Base-by-base conservation (phyloP, 2,888 invertebrate genomes). In the Cryptus armator region DNA sequence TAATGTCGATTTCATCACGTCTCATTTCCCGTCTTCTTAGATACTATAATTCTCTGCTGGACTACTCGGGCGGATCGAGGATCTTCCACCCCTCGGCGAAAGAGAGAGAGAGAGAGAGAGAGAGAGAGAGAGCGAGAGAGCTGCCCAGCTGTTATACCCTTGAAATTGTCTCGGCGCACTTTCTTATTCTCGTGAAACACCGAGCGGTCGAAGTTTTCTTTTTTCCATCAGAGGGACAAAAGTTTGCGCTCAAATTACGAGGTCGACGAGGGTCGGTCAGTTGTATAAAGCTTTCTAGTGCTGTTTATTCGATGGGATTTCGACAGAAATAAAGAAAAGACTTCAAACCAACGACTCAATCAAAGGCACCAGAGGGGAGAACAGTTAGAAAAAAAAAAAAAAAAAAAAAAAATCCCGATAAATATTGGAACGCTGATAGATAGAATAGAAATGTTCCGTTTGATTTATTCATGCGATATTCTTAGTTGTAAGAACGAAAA, bases 231-330 rank as follows among this genome's bases (percentile, higher is more conserved):
- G 24, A 7, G 37, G 12, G 37, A 29, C 29, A 62, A 62, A 29
- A 62, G 51, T 51, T 62, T 62, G 37, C 14, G 62, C 62, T 62
- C 62, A 32, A 32, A 4, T 62, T 62, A 62, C 62, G 62, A 62
- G 29, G 7, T 62, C 29, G 62, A 37, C 32, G 62, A 62, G 62
- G 62, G 62, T 62, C 62, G 9, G 14, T 37, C 29, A 37, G 6
- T 62, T 19, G 56, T 56, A 56, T 56, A 56, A 56, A 56, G 56
- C 24, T 56, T 19, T 19, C 12, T 19, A 12, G 56, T 10, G 24
- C 19, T 56, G 24, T 56, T 19, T 56, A 56, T 56, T 56, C 56
- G 56, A 56, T 24, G 56, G 7, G 19, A 37, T 37, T 24, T 24
- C 56, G 19, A 3, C 56, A 4, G 56, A 56, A 56, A 56, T 56